phyloP scores from a whole-genome alignment of 2,888 invertebrate species.

The Pandemis corylana region DNA sequence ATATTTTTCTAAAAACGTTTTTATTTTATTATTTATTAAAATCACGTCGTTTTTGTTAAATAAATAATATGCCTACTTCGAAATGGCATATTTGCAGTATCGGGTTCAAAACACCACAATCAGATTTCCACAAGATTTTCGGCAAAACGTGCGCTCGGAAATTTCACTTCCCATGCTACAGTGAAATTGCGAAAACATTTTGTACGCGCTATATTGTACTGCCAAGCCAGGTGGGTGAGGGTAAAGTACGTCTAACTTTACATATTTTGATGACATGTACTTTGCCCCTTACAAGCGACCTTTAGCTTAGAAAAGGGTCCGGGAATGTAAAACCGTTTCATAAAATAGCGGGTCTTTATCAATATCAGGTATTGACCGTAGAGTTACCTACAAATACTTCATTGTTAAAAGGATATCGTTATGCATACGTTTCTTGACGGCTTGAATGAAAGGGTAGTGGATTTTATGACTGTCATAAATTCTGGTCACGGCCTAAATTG shows the following conservation, averaged over 20 bases:
- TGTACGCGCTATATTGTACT: slow-evolving; percentile 23
- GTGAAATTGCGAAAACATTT: slow-evolving; percentile 25
- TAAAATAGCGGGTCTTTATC: slow-evolving; percentile 9
- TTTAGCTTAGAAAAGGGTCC: slow-evolving; percentile 29
- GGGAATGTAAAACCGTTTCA: slow-evolving; percentile 16
- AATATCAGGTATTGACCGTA: slow-evolving; percentile 13
- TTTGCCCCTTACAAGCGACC: slow-evolving; percentile 27
- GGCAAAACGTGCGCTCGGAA: background rate
- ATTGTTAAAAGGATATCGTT: slow-evolving; percentile 7
- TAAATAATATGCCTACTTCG: background rate
- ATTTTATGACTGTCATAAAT: background rate
- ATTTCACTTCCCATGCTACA: background rate
- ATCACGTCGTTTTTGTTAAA: background rate
- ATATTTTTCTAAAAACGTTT: no score
- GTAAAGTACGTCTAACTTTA: slow-evolving; percentile 23
- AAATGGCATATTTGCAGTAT: background rate
- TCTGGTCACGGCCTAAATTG: background rate
- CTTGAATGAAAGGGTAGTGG: background rate
- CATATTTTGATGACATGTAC: slow-evolving; percentile 34
- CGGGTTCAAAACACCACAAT: background rate
- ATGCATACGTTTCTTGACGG: background rate
- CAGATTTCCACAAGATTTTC: background rate
- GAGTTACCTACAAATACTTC: background rate
- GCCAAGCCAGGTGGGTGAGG: slow-evolving; percentile 18
- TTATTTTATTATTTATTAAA: no score